Base-by-base conservation (phyloP, 2,113 vertebrate genomes). In the Clarias gariepinus region DNA sequence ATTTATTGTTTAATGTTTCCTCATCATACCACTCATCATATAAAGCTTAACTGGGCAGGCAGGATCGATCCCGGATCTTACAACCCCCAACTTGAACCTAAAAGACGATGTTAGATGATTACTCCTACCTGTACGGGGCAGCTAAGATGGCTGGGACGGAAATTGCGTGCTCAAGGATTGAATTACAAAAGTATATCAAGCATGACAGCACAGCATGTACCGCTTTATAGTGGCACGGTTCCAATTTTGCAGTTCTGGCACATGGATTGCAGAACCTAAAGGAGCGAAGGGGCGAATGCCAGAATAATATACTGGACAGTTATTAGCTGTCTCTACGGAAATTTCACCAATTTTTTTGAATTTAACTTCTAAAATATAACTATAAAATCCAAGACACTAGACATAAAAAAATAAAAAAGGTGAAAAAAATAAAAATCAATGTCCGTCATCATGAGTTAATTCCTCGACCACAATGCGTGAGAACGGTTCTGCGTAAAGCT, bases 181-280 rank as follows among this genome's bases (percentile, higher is more conserved):
- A 90, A 91, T 90, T 90, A 60, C 86, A 89, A 90, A 77, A 55
- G 84, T 91, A 90, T 69, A 90, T 91, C 90, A 91, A 86, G 77
- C 78, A 28, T 86, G 90, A 83, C 89, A 89, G 79, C 71, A 80
- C 78, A 52, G 80, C 80, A 30, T 73, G 64, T 23, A 30, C 58
- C 81, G 79, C 23, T 63, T 81, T 47, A 81, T 47, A 47, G 80
- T 19, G 19, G 6, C 30, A 9, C 25, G 8, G 23, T 52, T 82
- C 15, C 61, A 53, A 19, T 82, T 81, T 81, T n/a, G 18, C 80
- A 79, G 86, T 58, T 28, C 41, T 86, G 7, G 60, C 53, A 60
- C 30, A 60, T 19, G 25, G 84, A 84, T 23, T 83, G 64, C 61
- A 13, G 74, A 90, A 63, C 77, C 73, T 41, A 33, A 85, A 4